phyloP scores from a whole-genome alignment of 2,888 invertebrate species.

The Belgica antarctica region DNA sequence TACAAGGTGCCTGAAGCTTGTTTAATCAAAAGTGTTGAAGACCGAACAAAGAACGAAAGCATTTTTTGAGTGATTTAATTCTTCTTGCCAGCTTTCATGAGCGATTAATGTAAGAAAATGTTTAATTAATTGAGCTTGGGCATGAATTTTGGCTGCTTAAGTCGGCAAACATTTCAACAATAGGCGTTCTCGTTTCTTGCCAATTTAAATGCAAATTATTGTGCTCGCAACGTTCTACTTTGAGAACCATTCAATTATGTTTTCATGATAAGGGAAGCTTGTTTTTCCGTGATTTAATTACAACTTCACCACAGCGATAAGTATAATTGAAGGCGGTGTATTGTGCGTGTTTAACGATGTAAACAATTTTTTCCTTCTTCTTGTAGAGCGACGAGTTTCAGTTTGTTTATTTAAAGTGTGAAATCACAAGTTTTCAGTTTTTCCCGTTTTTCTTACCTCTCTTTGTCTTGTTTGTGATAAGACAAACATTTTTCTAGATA shows the following conservation, averaged over 20 bases:
- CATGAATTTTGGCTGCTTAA: slow-evolving; percentile 1
- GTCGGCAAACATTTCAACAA: not conserved
- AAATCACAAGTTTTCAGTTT: slow-evolving; percentile 11
- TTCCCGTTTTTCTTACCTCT: not conserved
- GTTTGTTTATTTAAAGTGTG: slow-evolving; percentile 26
- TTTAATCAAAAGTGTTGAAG: not conserved
- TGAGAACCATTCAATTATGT: slow-evolving; percentile 4
- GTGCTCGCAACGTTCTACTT: not conserved
- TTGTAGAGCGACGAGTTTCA: not conserved
- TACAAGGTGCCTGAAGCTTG: too few relatives aligned
- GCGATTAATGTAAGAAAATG: not conserved
- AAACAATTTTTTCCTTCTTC: not conserved
- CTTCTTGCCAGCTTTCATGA: not conserved
- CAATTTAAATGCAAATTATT: slow-evolving; percentile 21
- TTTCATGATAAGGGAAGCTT: slow-evolving; percentile 22
- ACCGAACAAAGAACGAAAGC: not conserved
- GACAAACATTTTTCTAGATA: slow-evolving; percentile 13
- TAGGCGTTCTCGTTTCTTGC: not conserved
- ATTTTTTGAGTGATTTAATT: not conserved
- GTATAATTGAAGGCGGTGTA: slow-evolving; percentile 34
- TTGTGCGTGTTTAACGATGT: slow-evolving; percentile 39
- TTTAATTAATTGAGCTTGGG: slow-evolving; percentile 32
- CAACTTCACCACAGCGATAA: slow-evolving; percentile 9
- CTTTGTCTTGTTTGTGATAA: slow-evolving; percentile 5
- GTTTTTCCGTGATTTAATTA: slow-evolving; percentile 24